A percentile compares a stretch with the other conserved stretches of the same genome.
Evolutionary conservation across 2,113 vertebrate species (phyloP).

Genomic region (Oncorhynchus masou): DNA sequence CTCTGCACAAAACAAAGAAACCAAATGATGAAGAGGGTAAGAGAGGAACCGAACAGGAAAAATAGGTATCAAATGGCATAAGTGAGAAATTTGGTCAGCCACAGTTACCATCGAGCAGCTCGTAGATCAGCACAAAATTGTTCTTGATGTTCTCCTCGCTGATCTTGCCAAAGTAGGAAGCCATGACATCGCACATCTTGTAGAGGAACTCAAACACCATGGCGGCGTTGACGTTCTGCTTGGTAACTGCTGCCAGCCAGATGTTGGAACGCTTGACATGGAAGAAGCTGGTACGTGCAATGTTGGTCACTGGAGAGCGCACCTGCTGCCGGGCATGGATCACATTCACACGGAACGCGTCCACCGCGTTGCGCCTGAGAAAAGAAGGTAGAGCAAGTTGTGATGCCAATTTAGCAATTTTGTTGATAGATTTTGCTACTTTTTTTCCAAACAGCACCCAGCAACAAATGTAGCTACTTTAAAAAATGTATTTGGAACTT

Average conservation of each 20-base stretch:
- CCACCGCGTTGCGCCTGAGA: constrained; percentile 93
- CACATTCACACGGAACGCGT: constrained; percentile 98
- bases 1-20: constrained; percentile 71
- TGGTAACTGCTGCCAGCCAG: constrained; percentile 98
- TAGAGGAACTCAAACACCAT: constrained; percentile 99
- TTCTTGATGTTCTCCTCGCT: constrained; percentile 99
- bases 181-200: constrained; percentile 99
- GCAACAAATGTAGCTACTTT: too few species aligned
- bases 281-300: constrained; percentile 98
- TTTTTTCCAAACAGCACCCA: too few species aligned
- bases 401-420: too few species aligned
- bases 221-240: constrained; percentile 99
- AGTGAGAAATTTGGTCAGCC: constrained; percentile 7
- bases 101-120: constrained; percentile 90
- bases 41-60: neutral
- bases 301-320: constrained; percentile 97
- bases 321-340: constrained; percentile 98
- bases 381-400: neutral
- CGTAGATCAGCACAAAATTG: constrained; percentile 99
- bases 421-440: too few species aligned
- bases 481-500: too few species aligned
- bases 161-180: constrained; percentile 99
- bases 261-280: constrained; percentile 99
- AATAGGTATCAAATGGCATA: neutral
- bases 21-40: neutral